Conservation (phyloP, 2,888 invertebrate species). For the Nyleta sp. region DNA sequence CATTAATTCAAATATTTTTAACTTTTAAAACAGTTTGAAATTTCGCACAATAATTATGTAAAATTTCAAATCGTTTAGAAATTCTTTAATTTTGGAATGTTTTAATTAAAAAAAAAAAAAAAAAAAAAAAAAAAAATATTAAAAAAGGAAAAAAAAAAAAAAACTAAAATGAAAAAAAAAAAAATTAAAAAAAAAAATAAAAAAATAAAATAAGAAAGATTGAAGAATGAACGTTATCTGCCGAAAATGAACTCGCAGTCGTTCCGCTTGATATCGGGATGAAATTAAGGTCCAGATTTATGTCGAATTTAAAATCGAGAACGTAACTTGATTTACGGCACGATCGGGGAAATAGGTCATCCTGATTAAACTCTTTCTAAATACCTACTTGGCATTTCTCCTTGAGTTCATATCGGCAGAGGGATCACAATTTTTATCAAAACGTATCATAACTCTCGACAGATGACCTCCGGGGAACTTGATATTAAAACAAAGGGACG, state of each 20-base stretch:
- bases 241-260: slow-evolving; percentile 34
- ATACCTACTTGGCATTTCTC: slow-evolving; percentile 42
- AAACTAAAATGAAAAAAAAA: too few relatives aligned
- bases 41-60: too few relatives aligned
- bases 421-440: slow-evolving; percentile 49
- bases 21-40: too few relatives aligned
- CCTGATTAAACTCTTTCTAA: slow-evolving; percentile 50
- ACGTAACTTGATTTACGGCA: slow-evolving; percentile 42
- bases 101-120: too few relatives aligned
- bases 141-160: too few relatives aligned
- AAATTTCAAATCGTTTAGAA: too few relatives aligned
- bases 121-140: too few relatives aligned
- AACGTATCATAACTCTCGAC: slow-evolving; percentile 33
- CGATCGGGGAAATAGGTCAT: slow-evolving; percentile 45
- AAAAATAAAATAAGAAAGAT: too few relatives aligned
- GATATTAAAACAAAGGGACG: slow-evolving; percentile 27
- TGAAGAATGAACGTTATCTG: slow-evolving; percentile 21
- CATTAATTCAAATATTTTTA: too few relatives aligned
- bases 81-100: too few relatives aligned
- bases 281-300: slow-evolving; percentile 53
- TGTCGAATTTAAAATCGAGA: slow-evolving; percentile 52
- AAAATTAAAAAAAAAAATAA: slow-evolving; percentile 9
- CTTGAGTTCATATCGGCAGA: slow-evolving; percentile 38
- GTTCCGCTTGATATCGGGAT: slow-evolving; percentile 22
- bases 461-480: slow-evolving; percentile 32